Base-by-base conservation (phyloP, 2,797 vertebrate genomes). In the Leucoraja ocellata region DNA sequence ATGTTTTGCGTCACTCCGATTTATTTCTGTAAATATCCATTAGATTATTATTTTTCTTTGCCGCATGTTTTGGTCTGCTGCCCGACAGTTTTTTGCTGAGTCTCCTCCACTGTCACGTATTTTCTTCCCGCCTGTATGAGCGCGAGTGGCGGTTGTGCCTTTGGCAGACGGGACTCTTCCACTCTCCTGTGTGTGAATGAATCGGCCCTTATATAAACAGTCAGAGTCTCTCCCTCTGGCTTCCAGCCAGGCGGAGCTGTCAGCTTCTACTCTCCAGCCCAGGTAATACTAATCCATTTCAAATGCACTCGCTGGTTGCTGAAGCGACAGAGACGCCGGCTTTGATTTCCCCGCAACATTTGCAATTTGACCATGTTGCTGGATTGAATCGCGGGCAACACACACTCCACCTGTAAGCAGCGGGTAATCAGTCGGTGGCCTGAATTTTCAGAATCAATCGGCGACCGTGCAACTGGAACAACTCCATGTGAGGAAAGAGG, bases 71-170 rank as follows among this genome's bases (percentile, higher is more conserved):
- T 13, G 32, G 39, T 18, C 8, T 76, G 36, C 73, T 2, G 4
- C 14, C 7, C 0, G 32, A 93, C 25, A 61, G 93, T 58, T 78
- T 54, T 54, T 90, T 91, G 88, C 83, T 93, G 76, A 79, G n/a
- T 93, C 77, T 94, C 93, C 54, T 54, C 7, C 65, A 95, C 93
- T 94, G 95, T 94, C 94, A 88, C 94, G 94, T 95, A 94, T 94
- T 95, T 94, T 93, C 96, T 98, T 98, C 97, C 97, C 97, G 97
- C 98, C 97, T 94, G 94, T 95, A 94, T 94, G 94, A 93, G 94
- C 93, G 94, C 94, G 95, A 97, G 97, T 95, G 97, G 97, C 97
- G 97, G 97, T 96, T 96, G 96, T 96, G 94, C 97, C 93, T 54
- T 74, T n/a, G 81, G 93, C 93, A 79, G 84, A 84, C 84, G 93